Evolutionary conservation across 2,797 vertebrate genomes (phyloP).

Genomic region (Heterohyrax brucei): DNA sequence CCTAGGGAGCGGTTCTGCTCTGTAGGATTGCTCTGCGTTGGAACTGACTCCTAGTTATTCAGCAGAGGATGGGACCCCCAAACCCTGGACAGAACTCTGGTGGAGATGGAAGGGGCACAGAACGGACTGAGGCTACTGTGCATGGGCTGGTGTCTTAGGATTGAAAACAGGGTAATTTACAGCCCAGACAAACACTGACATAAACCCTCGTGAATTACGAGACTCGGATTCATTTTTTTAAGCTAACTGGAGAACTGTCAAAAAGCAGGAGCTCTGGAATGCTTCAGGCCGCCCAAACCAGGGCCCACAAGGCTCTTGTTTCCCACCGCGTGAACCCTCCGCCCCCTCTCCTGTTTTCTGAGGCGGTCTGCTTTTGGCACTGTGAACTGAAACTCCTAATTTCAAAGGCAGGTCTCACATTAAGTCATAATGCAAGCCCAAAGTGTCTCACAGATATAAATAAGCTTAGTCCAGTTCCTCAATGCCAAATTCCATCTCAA

Average conservation of each 20-base stretch:
- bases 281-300: neutral
- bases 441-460: neutral
- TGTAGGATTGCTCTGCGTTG: no score
- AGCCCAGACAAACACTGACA: neutral
- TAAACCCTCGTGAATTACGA: neutral
- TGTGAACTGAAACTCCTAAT: neutral
- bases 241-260: neutral
- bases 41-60: neutral
- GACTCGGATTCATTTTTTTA: neutral
- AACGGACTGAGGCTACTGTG: neutral
- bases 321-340: neutral
- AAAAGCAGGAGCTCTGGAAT: neutral
- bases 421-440: neutral
- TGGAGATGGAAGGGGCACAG: neutral
- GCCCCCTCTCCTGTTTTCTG: neutral
- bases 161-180: neutral
- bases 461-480: neutral
- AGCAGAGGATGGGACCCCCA: neutral
- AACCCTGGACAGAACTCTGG: neutral
- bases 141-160: neutral
- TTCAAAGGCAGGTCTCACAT: conserved; percentile 8
- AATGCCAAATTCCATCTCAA: neutral
- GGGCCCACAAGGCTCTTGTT: neutral
- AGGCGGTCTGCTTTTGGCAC: neutral
- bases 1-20: no score